Evolutionary conservation across 2,113 vertebrate species (phyloP).

Genomic region (Canis aureus): DNA sequence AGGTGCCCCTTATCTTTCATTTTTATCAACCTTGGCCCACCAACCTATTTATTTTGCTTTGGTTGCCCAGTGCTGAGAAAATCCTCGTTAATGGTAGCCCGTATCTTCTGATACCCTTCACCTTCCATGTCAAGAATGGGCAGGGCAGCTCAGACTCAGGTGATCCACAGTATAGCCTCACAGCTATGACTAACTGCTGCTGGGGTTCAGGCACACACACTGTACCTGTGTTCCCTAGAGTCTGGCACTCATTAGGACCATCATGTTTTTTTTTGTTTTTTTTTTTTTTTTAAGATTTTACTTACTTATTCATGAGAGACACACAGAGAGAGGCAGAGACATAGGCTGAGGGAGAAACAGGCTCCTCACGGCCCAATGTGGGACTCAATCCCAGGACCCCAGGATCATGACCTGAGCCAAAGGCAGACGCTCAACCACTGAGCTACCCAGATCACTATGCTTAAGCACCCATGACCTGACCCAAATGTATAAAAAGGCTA

Average conservation of each 20-base stretch:
- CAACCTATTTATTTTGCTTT: not conserved
- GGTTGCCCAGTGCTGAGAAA: not conserved
- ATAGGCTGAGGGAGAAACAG: too few relatives aligned
- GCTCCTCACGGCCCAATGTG: too few relatives aligned
- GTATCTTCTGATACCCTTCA: not conserved
- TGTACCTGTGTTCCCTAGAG: not conserved
- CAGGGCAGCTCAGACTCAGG: not conserved
- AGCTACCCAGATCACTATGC: not conserved
- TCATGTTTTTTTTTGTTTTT: not conserved
- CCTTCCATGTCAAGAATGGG: not conserved
- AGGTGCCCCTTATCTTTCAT: not conserved
- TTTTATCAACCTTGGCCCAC: not conserved
- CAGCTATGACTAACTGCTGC: not conserved
- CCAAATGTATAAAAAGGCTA: not conserved
- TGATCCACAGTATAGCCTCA: not conserved
- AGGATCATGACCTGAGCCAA: too few relatives aligned
- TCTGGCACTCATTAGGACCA: too few relatives aligned
- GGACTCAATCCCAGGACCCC: too few relatives aligned
- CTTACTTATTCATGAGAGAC: too few relatives aligned
- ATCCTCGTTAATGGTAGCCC: not conserved
- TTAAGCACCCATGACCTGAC: not conserved
- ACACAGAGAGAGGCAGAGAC: too few relatives aligned
- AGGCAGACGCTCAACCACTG: too few relatives aligned
- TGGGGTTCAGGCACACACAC: not conserved
- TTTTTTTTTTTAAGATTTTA: too few relatives aligned